Evolutionary conservation across 2,888 invertebrate species (phyloP).

Genomic region (Acheta domesticus): DNA sequence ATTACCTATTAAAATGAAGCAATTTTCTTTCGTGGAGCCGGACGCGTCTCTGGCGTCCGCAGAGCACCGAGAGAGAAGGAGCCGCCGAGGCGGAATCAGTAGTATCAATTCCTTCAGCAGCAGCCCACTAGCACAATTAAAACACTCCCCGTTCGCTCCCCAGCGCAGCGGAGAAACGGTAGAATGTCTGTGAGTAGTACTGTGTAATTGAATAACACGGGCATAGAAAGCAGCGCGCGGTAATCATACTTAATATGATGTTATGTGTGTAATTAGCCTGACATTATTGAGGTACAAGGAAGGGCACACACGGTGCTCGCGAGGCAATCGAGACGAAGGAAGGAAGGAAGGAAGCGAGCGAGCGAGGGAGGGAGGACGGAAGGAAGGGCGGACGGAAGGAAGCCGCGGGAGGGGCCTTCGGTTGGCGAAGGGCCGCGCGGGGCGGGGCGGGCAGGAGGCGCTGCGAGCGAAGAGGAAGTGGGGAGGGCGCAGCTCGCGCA

Average conservation of each 20-base stretch:
- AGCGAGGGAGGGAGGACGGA: neutral
- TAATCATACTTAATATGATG: slow-evolving; percentile 40
- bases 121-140: neutral
- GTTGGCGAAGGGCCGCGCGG: neutral
- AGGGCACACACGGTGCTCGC: slow-evolving; percentile 6
- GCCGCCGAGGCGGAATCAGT: neutral
- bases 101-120: neutral
- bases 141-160: slow-evolving; percentile 18
- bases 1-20: slow-evolving; percentile 5
- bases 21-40: neutral
- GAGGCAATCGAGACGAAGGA: slow-evolving; percentile 7
- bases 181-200: slow-evolving; percentile 29
- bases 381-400: neutral
- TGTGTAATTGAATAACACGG: slow-evolving; percentile 39
- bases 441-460: neutral
- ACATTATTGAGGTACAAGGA: slow-evolving; percentile 34
- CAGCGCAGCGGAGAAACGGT: slow-evolving; percentile 22
- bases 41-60: slow-evolving; percentile 8
- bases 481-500: neutral
- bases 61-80: neutral
- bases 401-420: neutral
- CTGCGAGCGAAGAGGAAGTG: neutral
- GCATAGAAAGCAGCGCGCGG: slow-evolving; percentile 32
- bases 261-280: slow-evolving; percentile 40
- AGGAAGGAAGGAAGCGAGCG: neutral